These are phyloP conservation scores for Solenodon paradoxus DNA, from an alignment of 2,113 vertebrate species.

Conservation along the genomic window DNA sequence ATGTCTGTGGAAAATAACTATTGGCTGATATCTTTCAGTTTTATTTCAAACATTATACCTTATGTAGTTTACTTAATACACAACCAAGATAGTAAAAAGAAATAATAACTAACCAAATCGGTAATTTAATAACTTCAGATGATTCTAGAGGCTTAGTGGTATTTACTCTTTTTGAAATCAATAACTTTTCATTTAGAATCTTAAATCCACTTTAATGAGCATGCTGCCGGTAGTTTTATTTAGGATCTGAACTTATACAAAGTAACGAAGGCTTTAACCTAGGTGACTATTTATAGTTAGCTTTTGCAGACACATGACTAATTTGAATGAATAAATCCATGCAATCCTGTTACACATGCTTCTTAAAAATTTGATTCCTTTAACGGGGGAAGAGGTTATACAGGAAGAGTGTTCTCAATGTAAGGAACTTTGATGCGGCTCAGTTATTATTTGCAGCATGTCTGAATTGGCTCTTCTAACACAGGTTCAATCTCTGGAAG, in stretches of 20 bases:
- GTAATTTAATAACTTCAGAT: slow-evolving; percentile 68
- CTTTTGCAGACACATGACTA: slow-evolving; percentile 5
- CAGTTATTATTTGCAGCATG: neutral
- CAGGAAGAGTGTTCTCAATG: neutral
- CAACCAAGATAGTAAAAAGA: slow-evolving; percentile 42
- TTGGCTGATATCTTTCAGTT: slow-evolving; percentile 13
- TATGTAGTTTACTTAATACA: slow-evolving; percentile 47
- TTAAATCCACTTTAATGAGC: slow-evolving; percentile 69
- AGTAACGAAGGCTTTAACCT: slow-evolving; percentile 43
- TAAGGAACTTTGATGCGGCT: neutral
- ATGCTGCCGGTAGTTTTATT: slow-evolving; percentile 54
- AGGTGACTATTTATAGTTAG: slow-evolving; percentile 39
- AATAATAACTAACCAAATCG: slow-evolving; percentile 20
- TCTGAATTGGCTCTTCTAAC: neutral
- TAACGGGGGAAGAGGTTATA: neutral
- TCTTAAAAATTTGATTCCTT: slow-evolving; percentile 1
- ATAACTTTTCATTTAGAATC: slow-evolving; percentile 68
- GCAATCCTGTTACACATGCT: neutral
- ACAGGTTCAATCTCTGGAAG: neutral
- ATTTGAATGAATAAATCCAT: slow-evolving; percentile 3
- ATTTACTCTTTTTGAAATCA: slow-evolving; percentile 66
- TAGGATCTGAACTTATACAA: slow-evolving; percentile 2
- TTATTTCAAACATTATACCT: slow-evolving; percentile 30
- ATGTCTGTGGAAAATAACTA: slow-evolving; percentile 33
- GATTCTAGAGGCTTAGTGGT: slow-evolving; percentile 1